Evolutionary conservation across 2,888 invertebrate species (phyloP), one percentile per base, ranked within the genome.

Genomic region (Nebria brevicollis): DNA sequence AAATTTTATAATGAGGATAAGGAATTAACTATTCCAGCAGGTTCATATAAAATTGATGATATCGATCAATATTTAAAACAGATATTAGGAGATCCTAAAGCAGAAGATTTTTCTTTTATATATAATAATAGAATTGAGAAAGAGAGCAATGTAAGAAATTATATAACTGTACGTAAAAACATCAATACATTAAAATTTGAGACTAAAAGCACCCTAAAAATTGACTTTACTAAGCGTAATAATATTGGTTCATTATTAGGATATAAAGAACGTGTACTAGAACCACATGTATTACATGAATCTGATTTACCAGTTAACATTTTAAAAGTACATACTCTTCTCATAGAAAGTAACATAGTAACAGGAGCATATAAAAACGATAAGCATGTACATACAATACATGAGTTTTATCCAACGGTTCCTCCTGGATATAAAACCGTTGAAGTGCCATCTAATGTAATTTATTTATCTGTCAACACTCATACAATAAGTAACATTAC

Each of bases 31-130:
- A 82, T 86, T 75, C 85, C 85, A 15, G 84, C 82, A 3, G 85
- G 86, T 10, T 85, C 85, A 13, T 86, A 87, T 82, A 85, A 87
- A 84, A 82, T 86, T 26, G 82, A 84, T 13, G 84, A 86, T 83
- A 83, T 86, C 26, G 83, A 84, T 75, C 83, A 80, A 41, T 84
- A 83, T 78, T 43, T 85, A 66, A 81, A 82, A 54, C 7, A 4
- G 15, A n/a, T 15, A 1, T 5, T 65, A 15, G 65, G 65, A 5
- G 65, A 65, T 65, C 65, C 65, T 6, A 65, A 65, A 6, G 65
- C 34, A 34, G 1, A 65, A 65, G 0, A 13, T 65, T n/a, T n/a
- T 15, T n/a, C n/a, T 8, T 43, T 72, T 72, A 13, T 72, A 10
- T 20, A 20, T 20, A 34, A 34, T 77, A 66, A 65, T 4, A 75